These are phyloP conservation scores for Calyptomena viridis DNA, from an alignment of 2,113 vertebrate genomes.

Conservation along the genomic window DNA sequence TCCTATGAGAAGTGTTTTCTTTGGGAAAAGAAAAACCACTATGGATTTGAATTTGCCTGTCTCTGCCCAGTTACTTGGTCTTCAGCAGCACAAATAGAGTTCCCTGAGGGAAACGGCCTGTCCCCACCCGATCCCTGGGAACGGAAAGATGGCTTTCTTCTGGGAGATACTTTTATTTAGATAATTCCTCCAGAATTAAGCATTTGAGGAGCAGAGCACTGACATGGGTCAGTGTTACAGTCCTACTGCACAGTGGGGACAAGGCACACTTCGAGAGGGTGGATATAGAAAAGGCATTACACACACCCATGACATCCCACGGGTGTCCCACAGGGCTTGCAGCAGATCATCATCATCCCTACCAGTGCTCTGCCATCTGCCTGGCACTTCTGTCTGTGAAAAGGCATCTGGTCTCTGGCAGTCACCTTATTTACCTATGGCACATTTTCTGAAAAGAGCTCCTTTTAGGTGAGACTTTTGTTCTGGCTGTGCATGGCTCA, in stretches of 20 bases:
- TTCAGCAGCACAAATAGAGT: neutral
- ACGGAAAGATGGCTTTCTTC: neutral
- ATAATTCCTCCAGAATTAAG: neutral
- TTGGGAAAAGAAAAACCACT: neutral
- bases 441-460: neutral
- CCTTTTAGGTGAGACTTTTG: neutral
- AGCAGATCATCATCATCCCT: neutral
- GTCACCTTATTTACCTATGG: neutral
- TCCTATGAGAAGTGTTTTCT: neutral
- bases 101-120: neutral
- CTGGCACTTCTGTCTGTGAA: neutral
- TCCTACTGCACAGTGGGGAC: neutral
- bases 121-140: neutral
- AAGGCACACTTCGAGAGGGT: neutral
- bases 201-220: neutral
- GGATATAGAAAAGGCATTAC: neutral
- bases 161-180: neutral
- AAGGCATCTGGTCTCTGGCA: neutral
- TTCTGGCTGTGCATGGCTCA: rapidly evolving
- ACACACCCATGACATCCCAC: neutral
- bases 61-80: neutral
- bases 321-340: neutral
- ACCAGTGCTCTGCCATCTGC: neutral
- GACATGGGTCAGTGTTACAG: neutral
- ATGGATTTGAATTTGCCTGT: neutral